Base-by-base conservation (phyloP, 2,888 invertebrate genomes). In the Elegia similella region DNA sequence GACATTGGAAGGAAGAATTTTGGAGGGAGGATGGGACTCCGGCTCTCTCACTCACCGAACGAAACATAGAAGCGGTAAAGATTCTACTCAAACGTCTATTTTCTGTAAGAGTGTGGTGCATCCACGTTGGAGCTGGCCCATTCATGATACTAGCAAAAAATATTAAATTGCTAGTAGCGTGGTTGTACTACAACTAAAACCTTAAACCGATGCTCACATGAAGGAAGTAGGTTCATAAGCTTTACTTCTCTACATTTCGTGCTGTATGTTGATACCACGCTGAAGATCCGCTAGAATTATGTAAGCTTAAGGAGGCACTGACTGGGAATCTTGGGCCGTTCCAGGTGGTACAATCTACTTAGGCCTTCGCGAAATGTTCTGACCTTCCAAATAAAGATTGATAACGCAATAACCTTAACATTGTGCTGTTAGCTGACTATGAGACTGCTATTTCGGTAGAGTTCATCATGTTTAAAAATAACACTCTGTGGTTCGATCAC, bases 301-400 rank as follows among this genome's bases (percentile, higher is more conserved):
- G 38, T 52, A 52, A 52, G 52, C 32, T 52, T 17, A 34, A 1
- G 50, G 15, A 30, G 34, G 34, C 16, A 34, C 34, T 12, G 50
- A 38, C 29, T 44, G 13, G 12, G 29, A 10, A 23, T 29, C 16
- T 44, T 15, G 44, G 17, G 17, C 23, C 17, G 47, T 47, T 29
- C 6, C 29, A 47, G 47, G 47, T 47, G 29, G 47, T 47, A 29
- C 8, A 47, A 47, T 47, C 47, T 29, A 47, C 47, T 47, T 29
- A 29, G 47, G 42, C 34, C 15, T 16, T 12, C 38, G 52, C 38
- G 12, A 38, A 38, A 52, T 34, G 30, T 34, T 52, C 13, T 16
- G 34, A 38, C 8, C 17, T 38, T 42, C 10, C 8, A 16, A 44
- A 44, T 44, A 44, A 44, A 43, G 29, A 44, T 54, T 43, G 54